A percentile compares a stretch with the other conserved stretches of the same genome.
These are phyloP conservation scores for Hydrozoanthus tunicans DNA, from an alignment of 64 coral and sea anemone species.

Conservation along the genomic window DNA sequence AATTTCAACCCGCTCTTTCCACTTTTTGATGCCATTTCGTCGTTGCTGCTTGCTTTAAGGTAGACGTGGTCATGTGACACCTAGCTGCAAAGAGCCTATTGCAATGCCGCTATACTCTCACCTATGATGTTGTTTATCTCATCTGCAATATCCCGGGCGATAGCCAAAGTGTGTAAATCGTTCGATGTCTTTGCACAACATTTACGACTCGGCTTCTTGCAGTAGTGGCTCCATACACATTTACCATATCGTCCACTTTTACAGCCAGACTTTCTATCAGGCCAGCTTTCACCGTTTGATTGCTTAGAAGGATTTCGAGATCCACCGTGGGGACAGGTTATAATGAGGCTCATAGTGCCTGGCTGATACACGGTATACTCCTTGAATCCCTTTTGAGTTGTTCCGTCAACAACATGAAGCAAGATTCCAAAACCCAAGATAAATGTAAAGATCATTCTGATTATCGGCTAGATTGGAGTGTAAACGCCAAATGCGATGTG, in stretches of 20 bases:
- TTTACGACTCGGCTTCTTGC: neutral
- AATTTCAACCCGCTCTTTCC: too few species aligned
- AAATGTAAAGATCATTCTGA: neutral
- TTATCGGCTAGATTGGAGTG: neutral
- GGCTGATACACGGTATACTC: constrained; percentile 31
- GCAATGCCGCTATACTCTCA: neutral
- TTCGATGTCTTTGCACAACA: neutral
- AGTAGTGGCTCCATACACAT: constrained; percentile 20
- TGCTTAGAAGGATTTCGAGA: constrained; percentile 9
- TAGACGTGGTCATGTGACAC: neutral
- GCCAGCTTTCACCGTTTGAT: constrained; percentile 24
- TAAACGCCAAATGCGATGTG: neutral
- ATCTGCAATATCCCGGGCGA: constrained; percentile 50
- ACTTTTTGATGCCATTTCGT: too few species aligned
- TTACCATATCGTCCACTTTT: neutral
- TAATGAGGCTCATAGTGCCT: constrained; percentile 45
- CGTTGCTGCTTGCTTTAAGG: neutral
- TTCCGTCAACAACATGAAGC: neutral
- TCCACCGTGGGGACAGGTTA: constrained; percentile 40
- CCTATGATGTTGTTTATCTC: constrained; percentile 16
- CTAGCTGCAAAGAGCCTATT: neutral
- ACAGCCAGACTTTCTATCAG: constrained; percentile 42
- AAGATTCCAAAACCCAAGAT: neutral
- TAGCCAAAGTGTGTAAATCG: neutral
- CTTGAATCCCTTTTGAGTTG: constrained; percentile 7